Evolutionary conservation across 2,797 vertebrate genomes (phyloP).

Genomic region (Chaenodraco wilsoni): DNA sequence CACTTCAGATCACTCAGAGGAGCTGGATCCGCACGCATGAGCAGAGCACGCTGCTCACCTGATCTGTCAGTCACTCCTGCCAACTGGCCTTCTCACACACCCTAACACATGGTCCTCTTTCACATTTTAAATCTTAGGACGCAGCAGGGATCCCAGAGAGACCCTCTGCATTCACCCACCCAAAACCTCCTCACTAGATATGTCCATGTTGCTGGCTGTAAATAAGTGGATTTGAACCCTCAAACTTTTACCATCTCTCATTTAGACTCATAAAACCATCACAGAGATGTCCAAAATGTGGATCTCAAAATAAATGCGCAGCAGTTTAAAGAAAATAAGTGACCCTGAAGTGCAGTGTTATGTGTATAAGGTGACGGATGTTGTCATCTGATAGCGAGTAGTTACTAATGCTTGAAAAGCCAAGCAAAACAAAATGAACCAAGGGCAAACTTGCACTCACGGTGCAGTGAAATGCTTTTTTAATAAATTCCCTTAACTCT

Average conservation of each 20-base stretch:
- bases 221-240: not conserved
- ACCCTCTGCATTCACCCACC: not conserved
- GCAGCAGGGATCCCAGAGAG: not conserved
- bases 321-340: not conserved
- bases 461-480: slow-evolving; percentile 33
- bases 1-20: slow-evolving; percentile 72
- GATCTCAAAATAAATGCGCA: slow-evolving; percentile 7
- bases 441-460: slow-evolving; percentile 30
- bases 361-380: slow-evolving; percentile 13
- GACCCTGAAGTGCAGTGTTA: slow-evolving; percentile 29
- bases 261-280: not conserved
- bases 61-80: slow-evolving; percentile 62
- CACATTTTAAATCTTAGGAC: slow-evolving; percentile 13
- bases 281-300: not conserved
- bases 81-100: slow-evolving; percentile 26
- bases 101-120: not conserved
- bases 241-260: slow-evolving; percentile 3
- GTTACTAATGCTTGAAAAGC: slow-evolving; percentile 32
- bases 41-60: slow-evolving; percentile 57
- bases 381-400: slow-evolving; percentile 23
- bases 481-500: slow-evolving; percentile 22
- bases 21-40: slow-evolving; percentile 61
- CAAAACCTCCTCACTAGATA: not conserved
- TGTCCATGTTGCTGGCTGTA: not conserved
- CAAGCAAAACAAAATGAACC: slow-evolving; percentile 41